Conservation (phyloP, 2,113 vertebrate genomes). For the Gobio gobio region DNA sequence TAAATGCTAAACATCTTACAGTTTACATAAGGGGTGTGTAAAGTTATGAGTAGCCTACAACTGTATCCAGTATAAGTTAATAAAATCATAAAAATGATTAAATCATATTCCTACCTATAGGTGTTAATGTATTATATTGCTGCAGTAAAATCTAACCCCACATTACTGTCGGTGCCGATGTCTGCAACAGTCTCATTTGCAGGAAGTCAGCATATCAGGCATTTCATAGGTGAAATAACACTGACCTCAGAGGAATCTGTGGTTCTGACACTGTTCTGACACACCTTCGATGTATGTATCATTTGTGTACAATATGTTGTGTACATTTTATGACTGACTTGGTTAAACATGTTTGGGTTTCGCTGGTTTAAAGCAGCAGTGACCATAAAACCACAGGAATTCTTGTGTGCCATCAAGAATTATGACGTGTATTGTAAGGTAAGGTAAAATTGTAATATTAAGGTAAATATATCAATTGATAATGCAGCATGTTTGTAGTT, state of each 20-base stretch:
- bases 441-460: no score
- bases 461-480: not conserved
- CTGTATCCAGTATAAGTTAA: not conserved
- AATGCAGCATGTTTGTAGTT: not conserved
- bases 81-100: not conserved
- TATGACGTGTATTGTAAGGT: not conserved
- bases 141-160: not conserved
- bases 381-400: conserved; percentile 25
- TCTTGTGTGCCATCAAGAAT: not conserved
- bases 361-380: not conserved
- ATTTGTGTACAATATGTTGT: not conserved
- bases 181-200: conserved; percentile 4
- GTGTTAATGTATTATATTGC: not conserved
- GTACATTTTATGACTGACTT: not conserved
- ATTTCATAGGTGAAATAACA: conserved; percentile 33
- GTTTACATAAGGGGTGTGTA: no score
- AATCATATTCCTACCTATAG: not conserved
- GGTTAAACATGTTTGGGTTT: conserved; percentile 9
- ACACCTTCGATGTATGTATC: not conserved
- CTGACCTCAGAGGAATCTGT: not conserved
- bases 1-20: no score
- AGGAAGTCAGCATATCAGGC: not conserved
- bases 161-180: not conserved
- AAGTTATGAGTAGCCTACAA: no score
- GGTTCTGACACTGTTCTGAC: not conserved